Percentiles rank a stretch among this genome's conserved stretches.
These are phyloP conservation scores for Andrena minutula DNA, from an alignment of 2,888 invertebrate genomes.

Conservation along the genomic window DNA sequence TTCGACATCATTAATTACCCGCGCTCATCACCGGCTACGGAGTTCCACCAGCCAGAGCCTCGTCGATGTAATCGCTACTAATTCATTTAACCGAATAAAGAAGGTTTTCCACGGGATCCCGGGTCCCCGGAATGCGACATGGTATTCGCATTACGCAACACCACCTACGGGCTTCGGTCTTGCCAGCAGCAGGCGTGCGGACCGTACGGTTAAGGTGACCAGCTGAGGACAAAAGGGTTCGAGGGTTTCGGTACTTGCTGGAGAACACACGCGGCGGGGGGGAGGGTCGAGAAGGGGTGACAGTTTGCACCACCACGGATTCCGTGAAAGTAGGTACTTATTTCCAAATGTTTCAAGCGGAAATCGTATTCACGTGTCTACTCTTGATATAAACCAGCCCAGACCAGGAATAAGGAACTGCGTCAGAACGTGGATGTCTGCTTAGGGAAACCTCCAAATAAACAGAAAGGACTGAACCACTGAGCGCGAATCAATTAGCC, in stretches of 20 bases:
- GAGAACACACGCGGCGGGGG: slow-evolving; percentile 29
- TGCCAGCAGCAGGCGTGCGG: slow-evolving; percentile 50
- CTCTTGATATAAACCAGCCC: too few species aligned
- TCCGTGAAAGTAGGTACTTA: background rate
- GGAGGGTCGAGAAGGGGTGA: slow-evolving; percentile 2
- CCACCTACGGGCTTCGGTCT: slow-evolving; percentile 49
- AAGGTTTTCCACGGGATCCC: slow-evolving; percentile 75
- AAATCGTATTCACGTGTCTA: too few species aligned
- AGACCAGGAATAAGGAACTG: too few species aligned
- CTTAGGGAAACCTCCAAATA: background rate
- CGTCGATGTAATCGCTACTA: slow-evolving; percentile 79
- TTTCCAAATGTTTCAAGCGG: background rate
- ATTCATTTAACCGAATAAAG: slow-evolving; percentile 83
- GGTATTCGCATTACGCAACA: slow-evolving; percentile 82
- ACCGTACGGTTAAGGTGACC: slow-evolving; percentile 70
- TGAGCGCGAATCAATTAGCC: background rate
- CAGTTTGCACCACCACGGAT: background rate
- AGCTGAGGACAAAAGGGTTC: slow-evolving; percentile 66
- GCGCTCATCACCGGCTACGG: slow-evolving; percentile 56
- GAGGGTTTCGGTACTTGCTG: slow-evolving; percentile 47
- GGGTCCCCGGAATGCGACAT: slow-evolving; percentile 79
- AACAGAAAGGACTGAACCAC: too few species aligned
- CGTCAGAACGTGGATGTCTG: background rate
- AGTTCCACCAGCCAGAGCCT: slow-evolving; percentile 56
- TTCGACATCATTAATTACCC: slow-evolving; percentile 64